A percentile compares a stretch with the other conserved stretches of the same genome.
Evolutionary conservation across 2,888 invertebrate species (phyloP).

Genomic region (Parasteatoda lunata): DNA sequence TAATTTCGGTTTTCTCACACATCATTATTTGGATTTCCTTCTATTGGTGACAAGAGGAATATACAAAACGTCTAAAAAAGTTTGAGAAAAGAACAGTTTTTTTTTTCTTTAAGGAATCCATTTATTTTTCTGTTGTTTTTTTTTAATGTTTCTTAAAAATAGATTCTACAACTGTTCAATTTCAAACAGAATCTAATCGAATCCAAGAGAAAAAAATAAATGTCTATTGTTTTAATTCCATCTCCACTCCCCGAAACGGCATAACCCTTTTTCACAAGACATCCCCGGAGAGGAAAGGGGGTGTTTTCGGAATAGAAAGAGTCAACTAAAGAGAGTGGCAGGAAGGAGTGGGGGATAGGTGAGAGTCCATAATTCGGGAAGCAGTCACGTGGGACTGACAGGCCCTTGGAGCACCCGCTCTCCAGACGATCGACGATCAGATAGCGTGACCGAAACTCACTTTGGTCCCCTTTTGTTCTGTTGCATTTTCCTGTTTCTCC

Average conservation of each 20-base stretch:
- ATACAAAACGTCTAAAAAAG: no score
- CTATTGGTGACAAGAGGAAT: no score
- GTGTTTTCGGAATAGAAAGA: slow-evolving; percentile 1
- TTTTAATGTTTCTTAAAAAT: no score
- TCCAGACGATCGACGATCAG: slow-evolving; percentile 56
- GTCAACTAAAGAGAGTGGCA: neutral
- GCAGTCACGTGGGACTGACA: slow-evolving; percentile 60
- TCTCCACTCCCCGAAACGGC: slow-evolving; percentile 1
- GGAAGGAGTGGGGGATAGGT: slow-evolving; percentile 7
- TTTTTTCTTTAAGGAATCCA: no score
- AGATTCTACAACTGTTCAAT: no score
- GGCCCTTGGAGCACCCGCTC: slow-evolving; percentile 17
- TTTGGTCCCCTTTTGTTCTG: slow-evolving; percentile 27
- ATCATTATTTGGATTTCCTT: no score
- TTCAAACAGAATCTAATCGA: slow-evolving; percentile 27
- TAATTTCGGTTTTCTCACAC: no score
- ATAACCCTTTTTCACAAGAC: slow-evolving; percentile 29
- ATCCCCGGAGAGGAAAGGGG: slow-evolving; percentile 6
- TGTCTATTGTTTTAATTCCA: slow-evolving; percentile 58
- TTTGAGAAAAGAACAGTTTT: no score
- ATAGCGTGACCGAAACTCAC: slow-evolving; percentile 51
- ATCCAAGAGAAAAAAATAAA: slow-evolving; percentile 8
- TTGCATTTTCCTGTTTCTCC: slow-evolving; percentile 25
- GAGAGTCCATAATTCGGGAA: slow-evolving; percentile 42
- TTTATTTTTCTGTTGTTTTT: no score